These are phyloP conservation scores for Anguilla obscura DNA, from an alignment of 2,797 vertebrate species.

Conservation along the genomic window DNA sequence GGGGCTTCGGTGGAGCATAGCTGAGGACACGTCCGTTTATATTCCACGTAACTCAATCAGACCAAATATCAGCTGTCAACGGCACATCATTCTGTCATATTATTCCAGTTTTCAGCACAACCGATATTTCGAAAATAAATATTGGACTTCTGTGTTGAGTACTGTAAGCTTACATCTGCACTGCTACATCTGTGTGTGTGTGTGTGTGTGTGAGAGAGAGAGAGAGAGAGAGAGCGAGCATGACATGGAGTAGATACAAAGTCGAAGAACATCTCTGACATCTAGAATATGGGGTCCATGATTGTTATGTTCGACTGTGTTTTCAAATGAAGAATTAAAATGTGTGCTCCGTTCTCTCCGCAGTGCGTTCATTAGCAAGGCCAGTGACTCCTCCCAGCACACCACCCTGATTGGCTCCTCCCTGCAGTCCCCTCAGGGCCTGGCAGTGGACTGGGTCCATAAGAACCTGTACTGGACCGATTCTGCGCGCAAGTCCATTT, in stretches of 20 bases:
- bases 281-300: not conserved
- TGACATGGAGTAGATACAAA: not conserved
- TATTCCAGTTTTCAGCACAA: not conserved
- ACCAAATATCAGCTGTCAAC: not conserved
- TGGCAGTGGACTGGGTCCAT: conserved; percentile 97
- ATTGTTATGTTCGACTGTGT: not conserved
- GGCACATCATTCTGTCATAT: not conserved
- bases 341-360: conserved; percentile 29
- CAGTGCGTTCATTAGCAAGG: conserved; percentile 93
- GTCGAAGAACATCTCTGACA: not conserved
- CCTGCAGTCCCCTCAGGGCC: conserved; percentile 87
- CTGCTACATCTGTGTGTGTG: not conserved
- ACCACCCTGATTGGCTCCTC: conserved; percentile 82
- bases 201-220: not conserved
- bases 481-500: conserved; percentile 92
- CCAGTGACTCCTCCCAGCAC: conserved; percentile 84
- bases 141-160: not conserved
- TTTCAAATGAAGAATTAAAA: not conserved
- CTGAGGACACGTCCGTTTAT: not conserved
- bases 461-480: conserved; percentile 98
- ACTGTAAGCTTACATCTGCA: not conserved
- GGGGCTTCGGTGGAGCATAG: not conserved
- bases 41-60: not conserved
- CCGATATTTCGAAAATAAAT: not conserved
- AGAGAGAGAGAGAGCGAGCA: too few species aligned